Evolutionary conservation across 2,888 invertebrate species (phyloP).

Genomic region (Scaptomyza caliginosa): DNA sequence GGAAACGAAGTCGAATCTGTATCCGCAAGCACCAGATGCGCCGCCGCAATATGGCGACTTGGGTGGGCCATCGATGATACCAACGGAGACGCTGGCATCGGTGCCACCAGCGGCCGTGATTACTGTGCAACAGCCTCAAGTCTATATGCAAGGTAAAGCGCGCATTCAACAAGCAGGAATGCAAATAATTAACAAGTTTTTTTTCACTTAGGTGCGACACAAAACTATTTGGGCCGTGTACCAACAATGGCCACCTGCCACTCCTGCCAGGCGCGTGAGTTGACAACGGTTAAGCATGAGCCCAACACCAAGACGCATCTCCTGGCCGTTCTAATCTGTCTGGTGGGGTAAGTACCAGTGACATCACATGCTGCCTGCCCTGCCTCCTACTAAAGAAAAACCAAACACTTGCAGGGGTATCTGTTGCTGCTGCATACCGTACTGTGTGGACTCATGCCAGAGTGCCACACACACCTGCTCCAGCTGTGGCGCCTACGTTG

Average conservation of each 20-base stretch:
- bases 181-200: not conserved
- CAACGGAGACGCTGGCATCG: constrained; percentile 5
- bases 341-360: constrained; percentile 50
- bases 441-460: constrained; percentile 74
- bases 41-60: constrained; percentile 46
- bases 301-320: constrained; percentile 71
- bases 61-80: constrained; percentile 39
- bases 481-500: constrained; percentile 74
- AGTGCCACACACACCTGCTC: constrained; percentile 75
- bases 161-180: not conserved
- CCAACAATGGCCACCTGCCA: constrained; percentile 64
- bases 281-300: constrained; percentile 54
- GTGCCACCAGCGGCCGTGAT: constrained; percentile 16
- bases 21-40: constrained; percentile 22
- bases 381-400: not conserved
- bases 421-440: constrained; percentile 76
- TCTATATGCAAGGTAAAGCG: constrained; percentile 39
- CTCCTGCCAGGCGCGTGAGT: constrained; percentile 60
- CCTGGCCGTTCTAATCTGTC: constrained; percentile 60
- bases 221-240: constrained; percentile 44
- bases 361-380: not conserved
- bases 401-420: constrained; percentile 41
- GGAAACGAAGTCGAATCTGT: constrained; percentile 43
- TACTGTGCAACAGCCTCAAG: constrained; percentile 38
- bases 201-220: not conserved